Evolutionary conservation across 2,888 invertebrate species (phyloP).

Genomic region (Sarcophaga carnaria): DNA sequence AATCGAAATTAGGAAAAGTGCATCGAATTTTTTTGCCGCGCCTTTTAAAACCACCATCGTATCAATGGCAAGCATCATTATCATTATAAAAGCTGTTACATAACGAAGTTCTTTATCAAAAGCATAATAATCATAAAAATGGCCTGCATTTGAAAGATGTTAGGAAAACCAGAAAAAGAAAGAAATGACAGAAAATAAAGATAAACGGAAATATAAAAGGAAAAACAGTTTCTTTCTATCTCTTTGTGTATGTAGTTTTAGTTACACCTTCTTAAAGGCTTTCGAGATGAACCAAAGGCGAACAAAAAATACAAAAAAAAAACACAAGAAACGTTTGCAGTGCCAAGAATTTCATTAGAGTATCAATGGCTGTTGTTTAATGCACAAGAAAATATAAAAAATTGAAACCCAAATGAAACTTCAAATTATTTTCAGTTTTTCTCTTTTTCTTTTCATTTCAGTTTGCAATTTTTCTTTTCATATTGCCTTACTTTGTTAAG

Average conservation of each 20-base stretch:
- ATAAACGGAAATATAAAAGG: neutral
- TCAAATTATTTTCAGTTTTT: conserved; percentile 1
- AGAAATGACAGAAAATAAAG: neutral
- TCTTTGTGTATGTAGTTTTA: neutral
- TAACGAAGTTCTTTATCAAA: neutral
- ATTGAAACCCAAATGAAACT: neutral
- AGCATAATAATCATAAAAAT: conserved; percentile 9
- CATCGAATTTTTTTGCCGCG: too few species aligned
- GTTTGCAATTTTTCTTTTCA: neutral
- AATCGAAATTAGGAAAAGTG: too few species aligned
- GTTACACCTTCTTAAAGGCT: conserved; percentile 16
- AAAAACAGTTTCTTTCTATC: neutral
- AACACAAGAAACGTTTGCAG: neutral
- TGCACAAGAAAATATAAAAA: too few species aligned
- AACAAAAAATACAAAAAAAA: too few species aligned
- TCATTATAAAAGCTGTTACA: neutral
- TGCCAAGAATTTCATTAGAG: conserved; percentile 42
- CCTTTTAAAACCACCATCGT: neutral
- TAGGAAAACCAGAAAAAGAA: conserved; percentile 8
- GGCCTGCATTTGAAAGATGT: conserved; percentile 35
- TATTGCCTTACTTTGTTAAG: conserved; percentile 4
- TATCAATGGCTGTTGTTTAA: neutral
- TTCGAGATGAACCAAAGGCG: too few species aligned
- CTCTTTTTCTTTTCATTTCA: neutral
- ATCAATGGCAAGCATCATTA: neutral